Conservation (phyloP, 2,113 vertebrate genomes). For the Bujurquina vittata region DNA sequence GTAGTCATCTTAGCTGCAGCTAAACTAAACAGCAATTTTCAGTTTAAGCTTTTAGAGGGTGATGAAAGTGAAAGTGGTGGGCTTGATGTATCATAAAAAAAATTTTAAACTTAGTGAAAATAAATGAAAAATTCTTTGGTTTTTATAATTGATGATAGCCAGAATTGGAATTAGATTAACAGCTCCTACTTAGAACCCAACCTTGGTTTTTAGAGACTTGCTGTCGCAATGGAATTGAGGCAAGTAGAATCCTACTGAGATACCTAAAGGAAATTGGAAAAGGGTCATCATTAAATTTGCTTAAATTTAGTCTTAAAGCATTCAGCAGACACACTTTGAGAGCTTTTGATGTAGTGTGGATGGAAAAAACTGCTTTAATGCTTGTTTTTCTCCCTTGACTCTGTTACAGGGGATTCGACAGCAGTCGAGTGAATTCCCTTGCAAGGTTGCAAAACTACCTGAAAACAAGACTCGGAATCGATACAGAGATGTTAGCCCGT, state of each 20-base stretch:
- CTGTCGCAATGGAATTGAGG: background rate
- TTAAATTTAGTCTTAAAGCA: background rate
- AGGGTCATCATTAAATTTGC: background rate
- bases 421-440: slow-evolving; percentile 95
- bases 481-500: slow-evolving; percentile 99
- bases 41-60: background rate
- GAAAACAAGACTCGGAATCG: slow-evolving; percentile 97
- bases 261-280: background rate
- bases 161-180: background rate
- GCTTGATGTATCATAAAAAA: background rate
- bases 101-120: background rate
- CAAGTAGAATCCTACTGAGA: background rate
- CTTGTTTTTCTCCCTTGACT: background rate
- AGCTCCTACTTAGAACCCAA: background rate
- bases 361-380: background rate
- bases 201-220: background rate
- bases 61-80: background rate
- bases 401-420: slow-evolving; percentile 89
- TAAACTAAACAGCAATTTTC: background rate
- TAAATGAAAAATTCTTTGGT: background rate
- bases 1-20: background rate
- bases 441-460: slow-evolving; percentile 92
- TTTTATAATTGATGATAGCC: background rate
- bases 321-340: background rate
- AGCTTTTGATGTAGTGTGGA: background rate